Percentiles rank a stretch among this genome's conserved stretches.
Conservation (phyloP, 2,888 invertebrate genomes). For the Agonopterix alstromeriana region DNA sequence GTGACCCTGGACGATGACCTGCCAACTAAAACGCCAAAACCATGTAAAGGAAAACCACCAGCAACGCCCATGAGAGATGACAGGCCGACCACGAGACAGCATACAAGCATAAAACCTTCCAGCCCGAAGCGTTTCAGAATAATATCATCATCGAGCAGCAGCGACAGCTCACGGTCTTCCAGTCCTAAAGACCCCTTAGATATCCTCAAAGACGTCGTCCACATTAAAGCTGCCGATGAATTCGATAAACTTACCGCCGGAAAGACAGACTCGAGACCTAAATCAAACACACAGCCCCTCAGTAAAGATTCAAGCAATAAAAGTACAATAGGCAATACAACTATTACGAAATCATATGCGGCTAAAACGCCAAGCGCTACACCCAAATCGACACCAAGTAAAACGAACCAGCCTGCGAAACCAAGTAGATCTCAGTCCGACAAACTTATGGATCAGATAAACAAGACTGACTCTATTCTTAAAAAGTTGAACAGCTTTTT, state of each 20-base stretch:
- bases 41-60: neutral
- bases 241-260: neutral
- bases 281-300: no score
- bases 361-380: neutral
- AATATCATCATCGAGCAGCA: constrained; percentile 9
- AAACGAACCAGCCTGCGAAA: no score
- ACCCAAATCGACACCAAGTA: neutral
- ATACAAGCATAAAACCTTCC: neutral
- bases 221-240: constrained; percentile 39
- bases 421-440: neutral
- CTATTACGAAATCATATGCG: neutral
- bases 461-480: constrained; percentile 1
- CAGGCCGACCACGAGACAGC: neutral
- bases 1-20: no score
- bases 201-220: constrained; percentile 46
- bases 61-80: neutral
- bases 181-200: constrained; percentile 27
- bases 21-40: neutral
- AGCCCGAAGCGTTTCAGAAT: neutral
- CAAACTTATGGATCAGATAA: neutral
- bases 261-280: neutral
- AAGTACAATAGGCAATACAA: neutral
- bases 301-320: neutral
- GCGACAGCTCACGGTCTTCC: constrained; percentile 17
- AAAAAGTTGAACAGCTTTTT: constrained; percentile 2